phyloP scores from a whole-genome alignment of 2,797 vertebrate species.

The Tapera naevia region DNA sequence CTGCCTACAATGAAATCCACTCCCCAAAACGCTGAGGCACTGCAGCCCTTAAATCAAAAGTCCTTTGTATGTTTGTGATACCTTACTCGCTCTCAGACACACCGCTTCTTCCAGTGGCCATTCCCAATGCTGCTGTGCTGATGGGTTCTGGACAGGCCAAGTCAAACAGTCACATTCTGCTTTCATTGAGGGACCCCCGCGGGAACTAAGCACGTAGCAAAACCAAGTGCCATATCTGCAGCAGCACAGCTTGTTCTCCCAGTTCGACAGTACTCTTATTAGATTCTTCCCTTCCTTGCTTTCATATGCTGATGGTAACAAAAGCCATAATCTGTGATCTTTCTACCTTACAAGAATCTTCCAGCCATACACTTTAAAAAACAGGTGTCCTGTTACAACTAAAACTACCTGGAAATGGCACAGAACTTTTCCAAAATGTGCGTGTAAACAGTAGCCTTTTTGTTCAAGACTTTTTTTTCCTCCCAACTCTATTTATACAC shows the following conservation, averaged over 20 bases:
- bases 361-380: background rate
- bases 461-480: fast-evolving
- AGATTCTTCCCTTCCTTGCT: background rate
- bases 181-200: background rate
- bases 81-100: background rate
- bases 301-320: background rate
- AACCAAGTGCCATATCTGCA: background rate
- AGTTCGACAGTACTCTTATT: background rate
- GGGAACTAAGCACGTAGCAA: fast-evolving
- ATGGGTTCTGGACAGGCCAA: background rate
- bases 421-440: background rate
- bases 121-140: background rate
- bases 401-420: background rate
- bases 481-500: background rate
- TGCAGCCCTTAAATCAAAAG: background rate
- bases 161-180: background rate
- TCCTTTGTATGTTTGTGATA: background rate
- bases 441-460: background rate
- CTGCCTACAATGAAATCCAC: background rate
- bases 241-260: background rate
- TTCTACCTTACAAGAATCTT: background rate
- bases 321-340: background rate
- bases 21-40: background rate
- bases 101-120: background rate
- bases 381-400: background rate